A percentile compares a stretch with the other conserved stretches of the same genome.
These are phyloP conservation scores for Acrobasis suavella DNA, from an alignment of 2,888 invertebrate genomes.

Conservation along the genomic window DNA sequence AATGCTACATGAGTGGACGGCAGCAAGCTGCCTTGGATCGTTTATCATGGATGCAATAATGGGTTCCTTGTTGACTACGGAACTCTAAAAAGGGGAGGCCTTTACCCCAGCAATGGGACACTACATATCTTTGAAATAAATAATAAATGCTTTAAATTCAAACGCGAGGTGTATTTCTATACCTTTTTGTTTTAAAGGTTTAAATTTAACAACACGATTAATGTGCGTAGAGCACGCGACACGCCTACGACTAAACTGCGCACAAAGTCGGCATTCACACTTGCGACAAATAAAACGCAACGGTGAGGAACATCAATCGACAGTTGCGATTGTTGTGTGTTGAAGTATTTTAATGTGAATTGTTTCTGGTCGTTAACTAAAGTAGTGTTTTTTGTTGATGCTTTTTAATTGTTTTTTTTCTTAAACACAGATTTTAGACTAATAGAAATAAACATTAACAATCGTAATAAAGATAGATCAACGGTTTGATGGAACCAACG, in stretches of 20 bases:
- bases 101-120: too few relatives aligned
- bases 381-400: not conserved
- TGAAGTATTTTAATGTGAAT: conserved; percentile 16
- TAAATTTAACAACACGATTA: conserved; percentile 21
- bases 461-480: too few relatives aligned
- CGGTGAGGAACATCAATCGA: conserved; percentile 1
- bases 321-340: not conserved
- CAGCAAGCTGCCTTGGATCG: too few relatives aligned
- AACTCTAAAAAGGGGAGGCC: too few relatives aligned
- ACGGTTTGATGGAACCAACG: too few relatives aligned
- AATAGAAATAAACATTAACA: too few relatives aligned
- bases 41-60: too few relatives aligned
- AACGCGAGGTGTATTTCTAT: conserved; percentile 19
- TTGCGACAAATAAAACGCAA: conserved; percentile 24
- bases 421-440: not conserved
- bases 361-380: conserved; percentile 1
- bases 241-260: conserved; percentile 23
- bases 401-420: not conserved
- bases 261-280: conserved; percentile 22
- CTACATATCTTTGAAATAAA: too few relatives aligned
- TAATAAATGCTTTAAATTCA: not conserved
- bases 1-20: too few relatives aligned
- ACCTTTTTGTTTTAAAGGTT: conserved; percentile 27
- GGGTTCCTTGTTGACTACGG: too few relatives aligned
- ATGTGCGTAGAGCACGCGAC: conserved; percentile 21